These are phyloP conservation scores for Pygmarrhopalites habei DNA, from an alignment of 1,140 invertebrate species.

Conservation along the genomic window DNA sequence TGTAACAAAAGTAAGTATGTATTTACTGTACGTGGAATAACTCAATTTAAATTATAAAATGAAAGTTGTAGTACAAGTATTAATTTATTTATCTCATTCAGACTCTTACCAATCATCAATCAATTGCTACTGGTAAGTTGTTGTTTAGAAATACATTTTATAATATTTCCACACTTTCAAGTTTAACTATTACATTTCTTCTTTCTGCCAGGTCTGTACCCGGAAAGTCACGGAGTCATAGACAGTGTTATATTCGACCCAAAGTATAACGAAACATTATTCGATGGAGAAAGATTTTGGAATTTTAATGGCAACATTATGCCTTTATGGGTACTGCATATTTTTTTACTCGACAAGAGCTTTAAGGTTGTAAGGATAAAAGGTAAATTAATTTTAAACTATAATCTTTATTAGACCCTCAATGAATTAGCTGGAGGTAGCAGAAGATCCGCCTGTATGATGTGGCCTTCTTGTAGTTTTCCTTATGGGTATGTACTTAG, in stretches of 20 bases:
- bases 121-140: too few species aligned
- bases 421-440: constrained; percentile 50
- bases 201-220: constrained; percentile 65
- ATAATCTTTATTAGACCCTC: constrained; percentile 45
- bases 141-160: too few species aligned
- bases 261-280: constrained; percentile 45
- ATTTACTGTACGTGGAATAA: too few species aligned
- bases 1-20: too few species aligned
- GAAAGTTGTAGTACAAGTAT: too few species aligned
- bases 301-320: constrained; percentile 49
- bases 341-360: not conserved
- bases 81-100: too few species aligned
- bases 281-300: constrained; percentile 46
- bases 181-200: too few species aligned
- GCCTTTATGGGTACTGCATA: constrained; percentile 53
- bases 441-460: constrained; percentile 52
- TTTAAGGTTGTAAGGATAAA: not conserved
- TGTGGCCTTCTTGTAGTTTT: constrained; percentile 42
- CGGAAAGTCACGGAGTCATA: constrained; percentile 65
- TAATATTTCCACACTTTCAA: too few species aligned
- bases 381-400: not conserved
- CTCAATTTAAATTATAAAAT: too few species aligned
- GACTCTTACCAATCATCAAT: constrained; percentile 73
- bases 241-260: constrained; percentile 60
- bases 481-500: too few species aligned